These are phyloP conservation scores for Candoia aspera DNA, from an alignment of 2,113 vertebrate species.

Conservation along the genomic window DNA sequence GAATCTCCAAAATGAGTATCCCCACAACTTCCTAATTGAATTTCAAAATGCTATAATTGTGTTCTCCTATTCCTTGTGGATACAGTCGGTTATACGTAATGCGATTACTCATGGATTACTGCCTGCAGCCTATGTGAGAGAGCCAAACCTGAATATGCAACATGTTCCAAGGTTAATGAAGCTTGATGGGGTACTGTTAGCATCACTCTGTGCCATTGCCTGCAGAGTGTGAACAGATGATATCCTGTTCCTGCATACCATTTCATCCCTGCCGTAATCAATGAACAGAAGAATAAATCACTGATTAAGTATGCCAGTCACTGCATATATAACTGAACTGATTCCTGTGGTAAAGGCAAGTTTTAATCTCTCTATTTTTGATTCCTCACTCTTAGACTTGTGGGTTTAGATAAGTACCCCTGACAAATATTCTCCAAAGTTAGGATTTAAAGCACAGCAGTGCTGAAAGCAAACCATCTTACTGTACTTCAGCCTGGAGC, in stretches of 20 bases:
- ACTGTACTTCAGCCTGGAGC: slow-evolving; percentile 43
- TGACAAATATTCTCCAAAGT: neutral
- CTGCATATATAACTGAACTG: slow-evolving; percentile 72
- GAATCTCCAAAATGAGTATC: slow-evolving; percentile 56
- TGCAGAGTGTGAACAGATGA: slow-evolving; percentile 80
- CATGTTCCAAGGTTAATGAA: slow-evolving; percentile 80
- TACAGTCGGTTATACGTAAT: slow-evolving; percentile 75
- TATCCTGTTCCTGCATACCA: slow-evolving; percentile 81
- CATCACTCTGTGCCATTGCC: slow-evolving; percentile 78
- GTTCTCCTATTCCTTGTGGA: slow-evolving; percentile 63
- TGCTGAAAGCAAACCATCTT: neutral
- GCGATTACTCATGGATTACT: slow-evolving; percentile 79
- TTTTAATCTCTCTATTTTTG: slow-evolving; percentile 21
- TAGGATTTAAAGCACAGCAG: neutral
- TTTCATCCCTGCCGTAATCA: slow-evolving; percentile 73
- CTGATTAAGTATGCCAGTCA: slow-evolving; percentile 72
- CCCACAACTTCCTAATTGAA: slow-evolving; percentile 71
- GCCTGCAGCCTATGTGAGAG: slow-evolving; percentile 70
- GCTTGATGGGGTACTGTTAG: slow-evolving; percentile 78
- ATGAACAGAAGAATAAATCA: slow-evolving; percentile 74
- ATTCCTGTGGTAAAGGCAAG: slow-evolving; percentile 62
- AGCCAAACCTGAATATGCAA: slow-evolving; percentile 75
- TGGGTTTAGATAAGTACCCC: slow-evolving; percentile 1
- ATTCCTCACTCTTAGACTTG: neutral
- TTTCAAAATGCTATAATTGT: slow-evolving; percentile 62